Base-by-base conservation (phyloP, 2,888 invertebrate species). In the Pardosa pseudoannulata region DNA sequence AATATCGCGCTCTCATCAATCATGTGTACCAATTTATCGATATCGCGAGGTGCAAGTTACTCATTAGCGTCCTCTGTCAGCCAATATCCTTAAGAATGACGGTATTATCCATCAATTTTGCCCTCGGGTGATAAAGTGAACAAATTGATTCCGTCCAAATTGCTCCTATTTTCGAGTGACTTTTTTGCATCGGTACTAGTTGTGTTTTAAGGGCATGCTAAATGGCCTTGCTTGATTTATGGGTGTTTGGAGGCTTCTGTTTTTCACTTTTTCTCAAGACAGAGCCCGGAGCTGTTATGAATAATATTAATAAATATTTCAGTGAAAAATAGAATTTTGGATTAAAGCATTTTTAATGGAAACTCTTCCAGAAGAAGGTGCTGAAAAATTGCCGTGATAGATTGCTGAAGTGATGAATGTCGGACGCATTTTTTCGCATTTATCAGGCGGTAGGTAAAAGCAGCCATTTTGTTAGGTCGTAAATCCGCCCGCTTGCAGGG, bases 61-160 rank as follows among this genome's bases (percentile, higher is more conserved):
- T 56, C 56, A 56, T 56, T 56, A 56, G 16, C 56, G 56, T 23
- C 56, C 23, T 16, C 56, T 56, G 56, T 56, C 56, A 56, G 56
- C 56, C 56, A 23, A 56, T 56, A 56, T 19, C 56, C 23, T 56
- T 56, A 56, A 56, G 56, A 56, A 56, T 23, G 56, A 56, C 56
- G 56, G 23, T 11, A 23, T 46, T 46, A 46, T 46, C 41, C 41
- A 46, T 46, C 41, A 46, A 16, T 56, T 56, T 56, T 19, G 46
- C 46, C 7, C 46, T 16, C 46, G 46, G 56, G 56, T 56, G 56
- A 56, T 56, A 56, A 56, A 56, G 13, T 56, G 56, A 23, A 23
- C 56, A 56, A 56, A 56, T 56, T 19, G 56, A 56, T 19, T 56
- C 23, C 11, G n/a, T 1, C 56, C 11, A 56, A 56, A 56, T 56